Percentiles rank a stretch among this genome's conserved stretches.
Evolutionary conservation across 2,888 invertebrate genomes (phyloP).

Genomic region (Portevinia maculata): DNA sequence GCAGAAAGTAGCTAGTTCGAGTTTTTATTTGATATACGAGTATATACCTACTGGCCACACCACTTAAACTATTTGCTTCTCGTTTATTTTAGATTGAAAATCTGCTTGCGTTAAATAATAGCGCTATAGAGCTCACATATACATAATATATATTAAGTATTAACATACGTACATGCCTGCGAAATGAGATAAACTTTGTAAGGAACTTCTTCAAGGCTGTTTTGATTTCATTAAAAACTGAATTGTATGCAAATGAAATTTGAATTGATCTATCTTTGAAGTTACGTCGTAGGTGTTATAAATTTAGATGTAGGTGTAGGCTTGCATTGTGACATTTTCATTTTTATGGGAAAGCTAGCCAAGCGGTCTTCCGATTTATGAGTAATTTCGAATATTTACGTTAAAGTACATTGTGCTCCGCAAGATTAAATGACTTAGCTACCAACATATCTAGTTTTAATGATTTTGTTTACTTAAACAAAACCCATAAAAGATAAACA

Average conservation of each 20-base stretch:
- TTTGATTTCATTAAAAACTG: slow-evolving; percentile 9
- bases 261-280: slow-evolving; percentile 13
- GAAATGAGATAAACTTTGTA: background rate
- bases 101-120: slow-evolving; percentile 12
- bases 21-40: slow-evolving; percentile 1
- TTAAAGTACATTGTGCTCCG: background rate
- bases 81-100: slow-evolving; percentile 15
- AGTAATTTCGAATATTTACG: background rate
- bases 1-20: slow-evolving; percentile 17
- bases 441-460: no score
- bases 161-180: no score
- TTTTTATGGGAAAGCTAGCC: background rate
- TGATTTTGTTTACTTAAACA: background rate
- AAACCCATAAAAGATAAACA: background rate
- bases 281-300: slow-evolving; percentile 3
- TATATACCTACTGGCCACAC: slow-evolving; percentile 9
- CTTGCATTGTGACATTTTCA: background rate
- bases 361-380: slow-evolving; percentile 12
- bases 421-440: no score
- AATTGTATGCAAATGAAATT: slow-evolving; percentile 6
- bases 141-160: slow-evolving; percentile 1
- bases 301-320: background rate
- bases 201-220: slow-evolving; percentile 36
- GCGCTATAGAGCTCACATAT: background rate
- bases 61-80: slow-evolving; percentile 33